Percentiles rank a stretch among this genome's conserved stretches.
Conservation (phyloP, 2,888 invertebrate genomes). For the Rotaria macrura region DNA sequence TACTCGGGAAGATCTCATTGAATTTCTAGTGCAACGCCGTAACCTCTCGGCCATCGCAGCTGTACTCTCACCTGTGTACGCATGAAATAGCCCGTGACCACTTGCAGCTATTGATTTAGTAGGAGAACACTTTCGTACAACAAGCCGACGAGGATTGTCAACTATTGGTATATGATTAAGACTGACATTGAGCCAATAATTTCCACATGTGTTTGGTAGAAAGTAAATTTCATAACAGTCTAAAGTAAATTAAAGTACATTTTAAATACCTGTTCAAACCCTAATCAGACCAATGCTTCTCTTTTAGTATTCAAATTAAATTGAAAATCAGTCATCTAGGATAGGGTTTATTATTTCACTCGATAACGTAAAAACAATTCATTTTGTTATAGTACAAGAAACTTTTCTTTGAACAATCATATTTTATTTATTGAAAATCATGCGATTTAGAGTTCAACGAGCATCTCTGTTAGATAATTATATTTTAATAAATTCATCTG, state of each 20-base stretch:
- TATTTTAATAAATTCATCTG: no score
- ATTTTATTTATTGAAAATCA: no score
- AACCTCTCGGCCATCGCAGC: slow-evolving; percentile 32
- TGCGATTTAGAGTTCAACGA: no score
- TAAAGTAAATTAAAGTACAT: background rate
- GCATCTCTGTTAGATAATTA: no score
- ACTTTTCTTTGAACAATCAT: no score
- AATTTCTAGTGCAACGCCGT: slow-evolving; percentile 58
- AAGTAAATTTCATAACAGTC: slow-evolving; percentile 2
- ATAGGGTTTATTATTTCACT: no score
- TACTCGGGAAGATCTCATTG: slow-evolving; percentile 60
- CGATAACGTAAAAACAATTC: no score
- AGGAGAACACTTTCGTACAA: background rate
- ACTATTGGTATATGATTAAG: background rate
- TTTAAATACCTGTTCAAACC: no score
- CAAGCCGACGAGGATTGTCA: background rate
- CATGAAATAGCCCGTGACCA: background rate
- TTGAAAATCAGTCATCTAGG: no score
- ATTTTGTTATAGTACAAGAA: no score
- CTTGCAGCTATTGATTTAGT: background rate
- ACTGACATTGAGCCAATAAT: background rate
- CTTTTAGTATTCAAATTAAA: no score
- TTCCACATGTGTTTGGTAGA: background rate
- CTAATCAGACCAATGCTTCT: no score
- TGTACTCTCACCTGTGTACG: background rate